Base-by-base conservation (phyloP, 2,113 vertebrate genomes). In the Falco punctatus region DNA sequence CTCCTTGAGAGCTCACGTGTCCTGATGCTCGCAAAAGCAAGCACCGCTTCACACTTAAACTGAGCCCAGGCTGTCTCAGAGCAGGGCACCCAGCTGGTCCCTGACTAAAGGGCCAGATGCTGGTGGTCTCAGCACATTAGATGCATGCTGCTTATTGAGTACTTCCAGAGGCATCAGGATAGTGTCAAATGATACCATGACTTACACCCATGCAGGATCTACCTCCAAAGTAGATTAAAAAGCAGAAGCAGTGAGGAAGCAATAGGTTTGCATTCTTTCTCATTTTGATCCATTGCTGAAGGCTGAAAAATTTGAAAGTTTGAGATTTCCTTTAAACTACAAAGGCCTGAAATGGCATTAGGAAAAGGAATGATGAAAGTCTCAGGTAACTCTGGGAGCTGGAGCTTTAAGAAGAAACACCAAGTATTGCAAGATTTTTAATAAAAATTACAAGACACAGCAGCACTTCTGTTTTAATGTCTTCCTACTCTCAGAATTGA, bases 61-160 rank as follows among this genome's bases (percentile, higher is more conserved):
- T 10, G 13, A 46, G 40, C 28, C 64, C 33, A 15, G 38, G 23
- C 23, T 61, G 67, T 10, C 15, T 16, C 33, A 59, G 61, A 69
- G 62, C 48, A 26, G 9, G 64, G 30, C 21, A 61, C 11, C 21
- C 54, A 32, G 30, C 21, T 49, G 30, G 11, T 40, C 57, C 57
- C 42, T 15, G 20, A 27, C 26, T 15, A 22, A 64, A 26, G 24
- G 21, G n/a, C 27, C 55, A 57, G n/a, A 28, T 13, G 13, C 42
- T 24, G 24, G 13, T 2, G 4, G 16, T 30, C 59, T 9, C 8
- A 71, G 57, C 33, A 18, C 10, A 2, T 23, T 10, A 32, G 17
- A 24, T 6, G 21, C 42, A n/a, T 1, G 0, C n/a, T 26, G 30
- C 12, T 9, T 35, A 46, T 46, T 20, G 10, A 23, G 26, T 0